phyloP scores from a whole-genome alignment of 2,888 invertebrate species.

The Punctoribates punctum region DNA sequence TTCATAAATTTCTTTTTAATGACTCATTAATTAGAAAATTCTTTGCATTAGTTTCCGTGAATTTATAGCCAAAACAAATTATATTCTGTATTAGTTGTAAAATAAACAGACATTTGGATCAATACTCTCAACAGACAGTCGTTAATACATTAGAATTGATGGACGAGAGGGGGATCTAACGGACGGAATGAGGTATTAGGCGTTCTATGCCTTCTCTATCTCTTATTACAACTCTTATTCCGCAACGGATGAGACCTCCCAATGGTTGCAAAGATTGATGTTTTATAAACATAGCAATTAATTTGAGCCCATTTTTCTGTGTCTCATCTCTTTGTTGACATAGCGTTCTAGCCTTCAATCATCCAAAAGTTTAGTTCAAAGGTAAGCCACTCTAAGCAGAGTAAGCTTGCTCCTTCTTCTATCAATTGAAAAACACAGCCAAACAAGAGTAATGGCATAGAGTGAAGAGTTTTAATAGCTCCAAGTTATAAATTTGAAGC shows the following conservation, averaged over 20 bases:
- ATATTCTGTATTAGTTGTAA: too few relatives aligned
- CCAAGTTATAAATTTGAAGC: background rate
- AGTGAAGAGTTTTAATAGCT: too few relatives aligned
- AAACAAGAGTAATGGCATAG: too few relatives aligned
- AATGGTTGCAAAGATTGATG: constrained; percentile 22
- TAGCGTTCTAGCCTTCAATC: constrained; percentile 27
- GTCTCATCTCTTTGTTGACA: constrained; percentile 33
- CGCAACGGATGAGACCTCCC: constrained; percentile 11
- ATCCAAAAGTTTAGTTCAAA: too few relatives aligned
- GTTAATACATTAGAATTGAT: constrained; percentile 5
- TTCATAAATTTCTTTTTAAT: too few relatives aligned
- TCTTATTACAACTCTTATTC: background rate
- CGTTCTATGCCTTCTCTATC: background rate
- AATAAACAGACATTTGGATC: background rate
- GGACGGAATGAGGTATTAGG: constrained; percentile 6
- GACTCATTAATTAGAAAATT: too few relatives aligned
- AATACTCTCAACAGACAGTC: background rate
- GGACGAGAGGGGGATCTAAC: constrained; percentile 5
- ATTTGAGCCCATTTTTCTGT: constrained; percentile 27
- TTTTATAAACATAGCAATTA: constrained; percentile 21
- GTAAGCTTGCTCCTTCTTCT: too few relatives aligned
- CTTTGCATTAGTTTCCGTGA: too few relatives aligned
- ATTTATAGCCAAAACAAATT: too few relatives aligned
- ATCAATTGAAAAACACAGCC: too few relatives aligned
- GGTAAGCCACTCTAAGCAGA: too few relatives aligned